phyloP scores from a whole-genome alignment of 2,797 vertebrate genomes.

The Cossypha heuglini region DNA sequence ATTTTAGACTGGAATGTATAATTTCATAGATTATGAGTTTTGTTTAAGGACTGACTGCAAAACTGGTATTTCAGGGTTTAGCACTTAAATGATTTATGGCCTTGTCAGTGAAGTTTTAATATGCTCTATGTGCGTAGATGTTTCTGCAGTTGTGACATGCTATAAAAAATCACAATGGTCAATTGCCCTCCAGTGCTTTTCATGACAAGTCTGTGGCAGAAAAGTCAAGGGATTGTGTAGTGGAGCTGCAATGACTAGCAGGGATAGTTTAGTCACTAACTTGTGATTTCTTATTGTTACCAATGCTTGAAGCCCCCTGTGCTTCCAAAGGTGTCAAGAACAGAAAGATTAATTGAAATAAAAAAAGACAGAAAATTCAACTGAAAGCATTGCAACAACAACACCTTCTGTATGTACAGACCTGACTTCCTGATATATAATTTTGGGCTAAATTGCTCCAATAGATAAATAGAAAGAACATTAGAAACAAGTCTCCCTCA shows the following conservation, averaged over 20 bases:
- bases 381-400: neutral
- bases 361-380: neutral
- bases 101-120: slow-evolving; percentile 39
- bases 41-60: slow-evolving; percentile 53
- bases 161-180: slow-evolving; percentile 11
- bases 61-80: slow-evolving; percentile 46
- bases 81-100: slow-evolving; percentile 47
- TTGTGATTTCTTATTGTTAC: neutral
- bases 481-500: neutral
- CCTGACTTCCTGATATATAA: neutral
- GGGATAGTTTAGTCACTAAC: neutral
- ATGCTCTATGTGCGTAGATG: neutral
- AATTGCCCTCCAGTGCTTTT: slow-evolving; percentile 29
- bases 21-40: slow-evolving; percentile 59
- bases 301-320: neutral
- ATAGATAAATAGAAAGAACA: neutral
- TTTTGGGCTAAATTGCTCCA: neutral
- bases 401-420: neutral
- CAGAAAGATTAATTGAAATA: neutral
- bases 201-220: neutral
- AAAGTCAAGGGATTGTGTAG: neutral
- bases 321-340: neutral
- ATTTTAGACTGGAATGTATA: slow-evolving; percentile 36
- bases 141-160: slow-evolving; percentile 20
- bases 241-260: neutral